Base-by-base conservation (phyloP, 2,888 invertebrate species). In the Sphecodes monilicornis region DNA sequence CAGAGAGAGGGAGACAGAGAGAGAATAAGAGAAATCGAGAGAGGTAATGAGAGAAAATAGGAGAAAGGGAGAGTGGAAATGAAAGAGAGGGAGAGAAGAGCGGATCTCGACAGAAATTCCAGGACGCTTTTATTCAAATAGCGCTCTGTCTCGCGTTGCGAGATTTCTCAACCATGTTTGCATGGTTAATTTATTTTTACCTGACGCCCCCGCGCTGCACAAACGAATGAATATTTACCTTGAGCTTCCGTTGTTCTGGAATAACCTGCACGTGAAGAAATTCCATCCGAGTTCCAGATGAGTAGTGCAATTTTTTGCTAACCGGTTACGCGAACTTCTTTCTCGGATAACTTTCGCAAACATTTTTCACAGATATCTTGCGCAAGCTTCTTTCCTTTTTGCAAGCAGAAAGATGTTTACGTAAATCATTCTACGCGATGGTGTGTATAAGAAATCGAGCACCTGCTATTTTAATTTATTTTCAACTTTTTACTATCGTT, bases 161-260 rank as follows among this genome's bases (percentile, higher is more conserved):
- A 43, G 50, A 78, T 78, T 75, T 64, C 69, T 18, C 10, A 4
- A 10, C n/a, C 39, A 39, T 68, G 43, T 71, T 71, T n/a, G 54
- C 43, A 11, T 18, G 68, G 66, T 76, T 72, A 36, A 77, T 66
- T 64, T 70, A 84, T 84, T 84, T 81, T 74, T 74, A 46, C 13
- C 36, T 36, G 46, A 5, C 57, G 11, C 18, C 66, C n/a, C 41
- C 13, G 29, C 1, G 16, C 13, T 29, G 75, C 80, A 54, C 50
- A 50, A n/a, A 50, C 50, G 10, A 50, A 10, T 41, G 26, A 1
- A 50, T 64, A 74, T 76, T 43, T 64, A n/a, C 18, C 54, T 41
- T 41, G 1, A 18, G 26, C 29, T 29, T 22, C 32, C 41, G 16
- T 18, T 57, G 68, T 76, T 22, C 71, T 72, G 68, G 57, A 29